Base-by-base conservation (phyloP, 2,113 vertebrate species). In the Brachirus orientalis region DNA sequence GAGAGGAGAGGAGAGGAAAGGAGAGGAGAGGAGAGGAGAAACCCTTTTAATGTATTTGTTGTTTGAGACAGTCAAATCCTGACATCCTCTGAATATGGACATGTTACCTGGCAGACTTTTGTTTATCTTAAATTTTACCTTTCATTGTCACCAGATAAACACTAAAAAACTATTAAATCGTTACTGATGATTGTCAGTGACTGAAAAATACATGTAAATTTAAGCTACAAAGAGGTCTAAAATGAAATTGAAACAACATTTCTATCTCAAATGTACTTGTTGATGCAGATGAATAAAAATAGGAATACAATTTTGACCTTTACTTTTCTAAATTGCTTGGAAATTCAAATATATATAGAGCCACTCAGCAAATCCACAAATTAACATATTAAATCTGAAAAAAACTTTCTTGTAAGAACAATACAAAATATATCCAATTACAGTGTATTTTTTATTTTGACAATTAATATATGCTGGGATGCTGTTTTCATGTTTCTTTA, bases 151-250 rank as follows among this genome's bases (percentile, higher is more conserved):
- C 40, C 9, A 55, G 37, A 71, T 60, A 53, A 58, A 67, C 12
- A 44, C 63, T 17, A 41, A 20, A 7, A 53, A 4, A 14, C n/a
- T n/a, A n/a, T n/a, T n/a, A n/a, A n/a, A n/a, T n/a, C n/a, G n/a
- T n/a, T n/a, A n/a, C n/a, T n/a, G n/a, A n/a, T n/a, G 28, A 51
- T 46, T 67, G 44, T 58, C 52, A 37, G 41, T 67, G 37, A 58
- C 20, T 57, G 18, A 69, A 2, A 14, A 56, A 59, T 16, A 51
- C 16, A 41, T 37, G 9, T 43, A 35, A 54, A 17, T 55, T 47
- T 54, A 37, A 56, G 16, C 17, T n/a, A 40, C 35, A 52, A 58
- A 46, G n/a, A 36, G 51, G 17, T 57, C 10, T 1, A 14, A 18
- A 47, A 47, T 2, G 3, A 20, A 48, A 48, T 18, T 10, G 17